These are phyloP conservation scores for Ellobius talpinus DNA, from an alignment of 2,113 vertebrate species.

Conservation along the genomic window DNA sequence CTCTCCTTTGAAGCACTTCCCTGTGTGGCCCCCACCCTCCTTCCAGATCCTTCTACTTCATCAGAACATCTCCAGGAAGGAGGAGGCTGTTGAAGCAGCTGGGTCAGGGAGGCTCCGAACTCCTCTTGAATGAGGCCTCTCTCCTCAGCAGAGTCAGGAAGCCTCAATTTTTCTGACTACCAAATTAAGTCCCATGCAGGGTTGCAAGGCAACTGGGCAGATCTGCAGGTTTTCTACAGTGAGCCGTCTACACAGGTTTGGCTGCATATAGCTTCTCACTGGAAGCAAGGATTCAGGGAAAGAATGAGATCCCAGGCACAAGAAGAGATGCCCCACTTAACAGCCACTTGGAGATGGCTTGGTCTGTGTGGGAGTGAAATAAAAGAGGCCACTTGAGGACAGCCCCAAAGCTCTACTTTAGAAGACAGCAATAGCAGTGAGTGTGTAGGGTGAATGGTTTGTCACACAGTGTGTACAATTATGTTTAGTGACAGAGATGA, in stretches of 20 bases:
- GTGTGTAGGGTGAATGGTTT: neutral
- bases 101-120: neutral
- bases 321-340: neutral
- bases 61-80: neutral
- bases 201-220: neutral
- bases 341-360: conserved; percentile 48
- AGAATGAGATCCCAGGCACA: neutral
- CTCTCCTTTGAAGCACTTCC: neutral
- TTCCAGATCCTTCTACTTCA: neutral
- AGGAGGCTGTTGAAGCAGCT: neutral
- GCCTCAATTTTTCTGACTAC: neutral
- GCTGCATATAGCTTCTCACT: neutral
- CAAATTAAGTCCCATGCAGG: neutral
- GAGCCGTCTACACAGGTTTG: neutral
- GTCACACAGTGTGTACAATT: neutral
- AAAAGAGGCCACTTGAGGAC: conserved; percentile 48
- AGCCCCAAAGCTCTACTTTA: neutral
- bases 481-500: neutral
- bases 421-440: neutral
- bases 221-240: neutral
- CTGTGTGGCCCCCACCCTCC: neutral
- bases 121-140: neutral
- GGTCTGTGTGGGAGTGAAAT: conserved; percentile 12
- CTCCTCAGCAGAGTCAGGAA: neutral
- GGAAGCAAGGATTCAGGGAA: neutral